Conservation (phyloP, 2,113 vertebrate species). For the Tetrax tetrax region DNA sequence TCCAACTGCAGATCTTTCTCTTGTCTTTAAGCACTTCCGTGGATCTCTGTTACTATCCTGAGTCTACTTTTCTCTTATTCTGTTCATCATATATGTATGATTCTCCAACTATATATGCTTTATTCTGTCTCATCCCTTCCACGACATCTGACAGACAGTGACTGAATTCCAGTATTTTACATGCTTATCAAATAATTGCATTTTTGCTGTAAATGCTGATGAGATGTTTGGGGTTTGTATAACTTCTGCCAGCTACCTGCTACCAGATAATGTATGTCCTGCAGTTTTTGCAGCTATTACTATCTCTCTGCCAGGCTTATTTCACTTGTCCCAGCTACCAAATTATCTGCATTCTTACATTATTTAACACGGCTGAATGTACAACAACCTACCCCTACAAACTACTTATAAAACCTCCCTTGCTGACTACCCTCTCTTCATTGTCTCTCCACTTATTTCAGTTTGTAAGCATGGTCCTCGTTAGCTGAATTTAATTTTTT, state of each 20-base stretch:
- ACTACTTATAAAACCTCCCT: neutral
- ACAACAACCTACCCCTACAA: neutral
- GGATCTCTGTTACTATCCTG: neutral
- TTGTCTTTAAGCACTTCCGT: neutral
- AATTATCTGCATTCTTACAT: neutral
- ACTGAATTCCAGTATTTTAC: neutral
- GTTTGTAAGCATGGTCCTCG: neutral
- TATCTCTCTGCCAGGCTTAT: neutral
- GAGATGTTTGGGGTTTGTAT: neutral
- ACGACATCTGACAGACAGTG: neutral
- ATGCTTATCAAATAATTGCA: neutral
- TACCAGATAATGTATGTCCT: neutral
- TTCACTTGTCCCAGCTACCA: neutral
- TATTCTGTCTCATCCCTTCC: neutral
- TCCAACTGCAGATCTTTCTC: neutral
- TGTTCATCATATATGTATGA: neutral
- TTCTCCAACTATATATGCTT: neutral
- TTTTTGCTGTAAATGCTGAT: neutral
- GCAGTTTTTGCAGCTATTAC: neutral
- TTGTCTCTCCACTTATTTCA: neutral
- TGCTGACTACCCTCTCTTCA: neutral
- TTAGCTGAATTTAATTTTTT: neutral
- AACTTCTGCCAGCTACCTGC: neutral
- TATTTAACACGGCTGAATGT: neutral
- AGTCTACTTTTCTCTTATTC: neutral